phyloP scores from a whole-genome alignment of 2,113 vertebrate species.

The Fregetta grallaria region DNA sequence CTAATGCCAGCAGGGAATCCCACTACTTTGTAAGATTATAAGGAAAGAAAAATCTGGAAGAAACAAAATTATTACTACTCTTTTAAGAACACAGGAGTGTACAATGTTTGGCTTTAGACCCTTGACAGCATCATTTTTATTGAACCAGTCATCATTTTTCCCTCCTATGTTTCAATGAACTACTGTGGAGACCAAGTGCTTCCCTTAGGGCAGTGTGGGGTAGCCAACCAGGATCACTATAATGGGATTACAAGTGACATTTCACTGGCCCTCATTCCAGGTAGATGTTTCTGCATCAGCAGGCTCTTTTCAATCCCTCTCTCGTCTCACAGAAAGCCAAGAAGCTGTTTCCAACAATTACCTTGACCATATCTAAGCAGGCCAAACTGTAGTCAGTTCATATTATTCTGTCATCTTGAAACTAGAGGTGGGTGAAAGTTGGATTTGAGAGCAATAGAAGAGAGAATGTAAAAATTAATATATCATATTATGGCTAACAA shows the following conservation, averaged over 20 bases:
- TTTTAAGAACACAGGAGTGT: neutral
- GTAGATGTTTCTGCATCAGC: constrained; percentile 54
- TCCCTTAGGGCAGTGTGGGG: neutral
- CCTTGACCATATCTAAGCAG: neutral
- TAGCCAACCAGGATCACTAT: constrained; percentile 13
- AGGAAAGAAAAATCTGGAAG: constrained; percentile 4
- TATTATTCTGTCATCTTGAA: neutral
- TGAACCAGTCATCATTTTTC: neutral
- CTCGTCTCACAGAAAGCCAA: constrained; percentile 5
- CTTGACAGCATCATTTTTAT: neutral
- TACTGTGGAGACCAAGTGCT: neutral
- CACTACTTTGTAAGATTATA: neutral
- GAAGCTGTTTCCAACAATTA: constrained; percentile 43
- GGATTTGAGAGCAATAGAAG: neutral
- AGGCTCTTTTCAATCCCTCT: neutral
- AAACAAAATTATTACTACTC: neutral
- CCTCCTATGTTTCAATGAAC: neutral
- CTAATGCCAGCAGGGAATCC: neutral
- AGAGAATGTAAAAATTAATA: constrained; percentile 14
- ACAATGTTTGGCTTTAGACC: neutral
- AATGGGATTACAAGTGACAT: constrained; percentile 46
- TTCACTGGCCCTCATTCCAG: constrained; percentile 33
- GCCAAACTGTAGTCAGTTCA: neutral
- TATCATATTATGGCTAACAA: constrained; percentile 1
- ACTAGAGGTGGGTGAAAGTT: neutral